Evolutionary conservation across 2,113 vertebrate genomes (phyloP), one percentile per base, ranked within the genome.

Genomic region (Melierax canorus): DNA sequence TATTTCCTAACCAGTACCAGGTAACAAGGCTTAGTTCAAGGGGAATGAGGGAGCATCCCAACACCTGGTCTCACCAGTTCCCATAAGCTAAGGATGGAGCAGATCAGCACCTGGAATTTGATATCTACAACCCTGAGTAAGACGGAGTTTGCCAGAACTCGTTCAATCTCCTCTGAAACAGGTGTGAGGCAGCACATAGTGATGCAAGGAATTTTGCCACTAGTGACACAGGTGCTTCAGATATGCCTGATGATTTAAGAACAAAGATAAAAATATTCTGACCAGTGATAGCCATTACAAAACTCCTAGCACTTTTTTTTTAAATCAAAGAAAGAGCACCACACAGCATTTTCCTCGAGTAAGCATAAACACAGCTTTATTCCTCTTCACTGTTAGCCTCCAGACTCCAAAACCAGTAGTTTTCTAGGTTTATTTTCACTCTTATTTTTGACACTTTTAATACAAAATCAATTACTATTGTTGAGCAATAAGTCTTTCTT

Each of bases 111-210:
- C 63, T 8, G 15, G 15, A 7, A 7, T 29, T 20, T 26, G 26
- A 34, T 1, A 9, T 20, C 41, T 4, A 21, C 15, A 23, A 1
- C 15, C 17, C 29, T 0, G 2, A 21, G 19, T 8, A 34, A 4
- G 21, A 21, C 4, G 21, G 15, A 8, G 1, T 9, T 41, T n/a
- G 7, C 18, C 59, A 75, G 21, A 59, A 10, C 22, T 53, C 12
- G 0, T 16, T 5, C 53, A 5, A 1, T 5, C 18, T 41, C 45
- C 58, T 5, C 45, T 4, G 15, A 4, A 15, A 32, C 32, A 39
- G 24, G 27, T 15, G 26, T 1, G 60, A 20, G 23, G 38, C 34
- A 67, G 50, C 55, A 14, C 29, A 7, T 0, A 0, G 0, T 0
- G 2, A 4, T 1, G 9, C 46, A 9, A 41, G 18, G 21, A 12